These are phyloP conservation scores for Macaria notata DNA, from an alignment of 2,888 invertebrate species.

Conservation along the genomic window DNA sequence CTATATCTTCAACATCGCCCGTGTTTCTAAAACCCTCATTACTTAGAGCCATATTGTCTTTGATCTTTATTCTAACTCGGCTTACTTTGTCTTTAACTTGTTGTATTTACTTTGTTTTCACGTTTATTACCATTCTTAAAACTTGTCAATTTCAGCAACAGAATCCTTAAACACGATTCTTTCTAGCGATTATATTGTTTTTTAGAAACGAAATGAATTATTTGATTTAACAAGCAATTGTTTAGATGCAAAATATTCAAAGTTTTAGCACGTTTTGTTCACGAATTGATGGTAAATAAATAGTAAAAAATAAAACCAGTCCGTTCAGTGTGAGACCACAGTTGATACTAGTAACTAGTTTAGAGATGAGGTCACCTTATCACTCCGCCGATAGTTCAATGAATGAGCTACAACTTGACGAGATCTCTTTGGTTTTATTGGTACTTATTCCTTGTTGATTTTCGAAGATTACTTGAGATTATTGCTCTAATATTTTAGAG, in stretches of 20 bases:
- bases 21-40: conserved; percentile 28
- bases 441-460: no score
- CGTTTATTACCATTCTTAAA: no score
- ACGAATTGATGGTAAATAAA: background rate
- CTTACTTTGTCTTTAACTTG: background rate
- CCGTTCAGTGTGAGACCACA: conserved; percentile 18
- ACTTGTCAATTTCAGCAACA: no score
- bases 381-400: conserved; percentile 12
- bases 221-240: no score
- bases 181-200: no score
- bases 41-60: conserved; percentile 22
- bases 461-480: no score
- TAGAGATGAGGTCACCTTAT: conserved; percentile 31
- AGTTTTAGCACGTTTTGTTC: no score
- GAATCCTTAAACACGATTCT: no score
- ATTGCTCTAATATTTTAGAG: no score
- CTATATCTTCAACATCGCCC: conserved; percentile 24
- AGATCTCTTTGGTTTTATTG: no score
- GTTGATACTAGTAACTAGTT: conserved; percentile 20
- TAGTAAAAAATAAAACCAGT: conserved; percentile 23
- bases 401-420: background rate
- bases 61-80: background rate
- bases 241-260: no score
- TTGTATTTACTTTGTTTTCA: background rate
- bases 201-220: no score